A percentile compares a stretch with the other conserved stretches of the same genome.
Evolutionary conservation across 2,113 vertebrate genomes (phyloP).

Genomic region (Scolopax mira): DNA sequence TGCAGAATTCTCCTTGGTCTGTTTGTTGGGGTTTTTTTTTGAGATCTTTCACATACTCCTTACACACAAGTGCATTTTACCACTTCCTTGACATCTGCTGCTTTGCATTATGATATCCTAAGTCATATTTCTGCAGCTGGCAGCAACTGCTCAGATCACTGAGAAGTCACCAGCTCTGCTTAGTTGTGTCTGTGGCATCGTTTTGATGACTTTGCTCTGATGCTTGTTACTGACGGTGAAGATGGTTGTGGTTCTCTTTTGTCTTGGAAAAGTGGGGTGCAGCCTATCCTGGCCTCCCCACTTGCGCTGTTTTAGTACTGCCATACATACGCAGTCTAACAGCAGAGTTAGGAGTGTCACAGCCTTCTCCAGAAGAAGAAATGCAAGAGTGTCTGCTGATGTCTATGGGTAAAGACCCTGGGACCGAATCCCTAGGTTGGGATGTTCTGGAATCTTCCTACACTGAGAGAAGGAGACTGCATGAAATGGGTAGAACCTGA

Average conservation of each 20-base stretch:
- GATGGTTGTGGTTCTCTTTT: neutral
- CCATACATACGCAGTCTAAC: fast-evolving
- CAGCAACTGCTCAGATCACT: neutral
- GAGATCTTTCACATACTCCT: neutral
- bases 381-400: neutral
- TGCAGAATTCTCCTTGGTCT: neutral
- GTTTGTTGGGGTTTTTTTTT: fast-evolving
- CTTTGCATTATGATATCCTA: neutral
- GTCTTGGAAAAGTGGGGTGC: neutral
- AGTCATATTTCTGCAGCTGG: neutral
- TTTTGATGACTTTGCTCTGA: neutral
- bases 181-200: neutral
- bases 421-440: neutral
- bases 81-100: neutral
- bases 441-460: neutral
- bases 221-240: neutral
- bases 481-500: neutral
- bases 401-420: neutral
- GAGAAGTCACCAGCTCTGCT: neutral
- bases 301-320: neutral
- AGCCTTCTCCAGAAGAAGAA: neutral
- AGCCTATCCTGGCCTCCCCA: neutral
- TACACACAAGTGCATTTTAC: neutral
- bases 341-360: neutral
- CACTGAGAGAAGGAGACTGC: neutral